A percentile compares a stretch with the other conserved stretches of the same genome.
Evolutionary conservation across 2,888 invertebrate species (phyloP).

Genomic region (Neoitamus cyanurus): DNA sequence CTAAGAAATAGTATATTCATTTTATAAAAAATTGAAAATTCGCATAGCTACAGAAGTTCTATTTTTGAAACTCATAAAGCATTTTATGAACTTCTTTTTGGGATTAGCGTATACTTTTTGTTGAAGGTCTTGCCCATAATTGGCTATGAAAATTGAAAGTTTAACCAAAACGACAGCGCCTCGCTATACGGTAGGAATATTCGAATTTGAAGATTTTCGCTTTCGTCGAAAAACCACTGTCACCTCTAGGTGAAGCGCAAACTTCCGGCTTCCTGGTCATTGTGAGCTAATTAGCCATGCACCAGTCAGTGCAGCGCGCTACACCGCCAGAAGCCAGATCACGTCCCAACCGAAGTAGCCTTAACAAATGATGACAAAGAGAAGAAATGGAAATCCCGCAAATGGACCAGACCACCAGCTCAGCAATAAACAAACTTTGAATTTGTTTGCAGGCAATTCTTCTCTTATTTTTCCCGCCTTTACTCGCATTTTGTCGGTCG

Average conservation of each 20-base stretch:
- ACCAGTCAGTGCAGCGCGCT: constrained; percentile 13
- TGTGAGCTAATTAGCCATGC: constrained; percentile 35
- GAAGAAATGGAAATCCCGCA: constrained; percentile 16
- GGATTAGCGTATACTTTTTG: no score
- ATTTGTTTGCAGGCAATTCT: background rate
- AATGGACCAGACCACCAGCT: background rate
- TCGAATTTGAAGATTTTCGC: background rate
- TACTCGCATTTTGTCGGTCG: constrained; percentile 16
- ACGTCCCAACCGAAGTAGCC: background rate
- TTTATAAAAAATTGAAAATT: no score
- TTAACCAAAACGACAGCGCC: no score
- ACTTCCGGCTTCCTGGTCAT: constrained; percentile 41
- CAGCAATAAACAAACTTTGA: constrained; percentile 21
- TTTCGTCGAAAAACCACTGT: constrained; percentile 14
- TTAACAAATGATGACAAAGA: constrained; percentile 16
- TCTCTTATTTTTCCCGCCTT: background rate
- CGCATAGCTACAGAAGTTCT: no score
- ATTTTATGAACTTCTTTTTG: no score
- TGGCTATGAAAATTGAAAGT: no score
- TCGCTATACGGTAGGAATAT: background rate
- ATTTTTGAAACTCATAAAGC: no score
- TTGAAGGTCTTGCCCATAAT: no score
- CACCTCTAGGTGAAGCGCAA: background rate
- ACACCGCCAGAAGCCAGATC: background rate
- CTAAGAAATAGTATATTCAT: no score